Evolutionary conservation across 2,888 invertebrate species (phyloP).

Genomic region (Thecocarcelia acutangulata): DNA sequence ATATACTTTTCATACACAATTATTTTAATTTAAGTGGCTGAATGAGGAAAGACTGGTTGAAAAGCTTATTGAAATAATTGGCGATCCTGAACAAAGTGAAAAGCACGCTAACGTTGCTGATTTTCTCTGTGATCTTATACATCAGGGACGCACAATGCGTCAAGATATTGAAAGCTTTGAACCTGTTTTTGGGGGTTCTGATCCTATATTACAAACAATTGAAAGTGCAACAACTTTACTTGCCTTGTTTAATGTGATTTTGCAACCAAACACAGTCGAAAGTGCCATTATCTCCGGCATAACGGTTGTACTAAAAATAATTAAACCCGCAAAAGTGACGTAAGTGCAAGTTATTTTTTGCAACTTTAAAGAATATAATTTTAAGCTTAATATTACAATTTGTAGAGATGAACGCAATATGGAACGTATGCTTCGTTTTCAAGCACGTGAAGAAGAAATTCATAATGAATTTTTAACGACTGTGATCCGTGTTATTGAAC

Average conservation of each 20-base stretch:
- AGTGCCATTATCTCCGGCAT: conserved; percentile 90
- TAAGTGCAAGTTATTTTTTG: conserved; percentile 70
- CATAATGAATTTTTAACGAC: conserved; percentile 84
- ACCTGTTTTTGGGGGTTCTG: conserved; percentile 81
- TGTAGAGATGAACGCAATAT: conserved; percentile 80
- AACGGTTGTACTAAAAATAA: conserved; percentile 88
- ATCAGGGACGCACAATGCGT: conserved; percentile 84
- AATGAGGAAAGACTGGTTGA: conserved; percentile 93
- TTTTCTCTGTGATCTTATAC: conserved; percentile 92
- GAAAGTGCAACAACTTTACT: conserved; percentile 86
- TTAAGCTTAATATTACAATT: neutral
- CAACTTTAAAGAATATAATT: neutral
- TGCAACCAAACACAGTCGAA: conserved; percentile 85
- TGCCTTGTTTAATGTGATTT: conserved; percentile 88
- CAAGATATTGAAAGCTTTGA: conserved; percentile 83
- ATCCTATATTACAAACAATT: conserved; percentile 88
- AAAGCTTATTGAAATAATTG: conserved; percentile 86
- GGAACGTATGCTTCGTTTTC: conserved; percentile 76
- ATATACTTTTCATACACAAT: too few relatives aligned
- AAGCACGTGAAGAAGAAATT: conserved; percentile 83
- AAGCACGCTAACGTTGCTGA: conserved; percentile 93
- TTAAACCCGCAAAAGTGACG: conserved; percentile 81
- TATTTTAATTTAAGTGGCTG: conserved; percentile 88
- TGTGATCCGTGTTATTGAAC: conserved; percentile 85
- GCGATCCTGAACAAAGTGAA: conserved; percentile 86